A percentile compares a stretch with the other conserved stretches of the same genome.
phyloP scores from a whole-genome alignment of 1,140 invertebrate species.

The Hormaphis cornu region DNA sequence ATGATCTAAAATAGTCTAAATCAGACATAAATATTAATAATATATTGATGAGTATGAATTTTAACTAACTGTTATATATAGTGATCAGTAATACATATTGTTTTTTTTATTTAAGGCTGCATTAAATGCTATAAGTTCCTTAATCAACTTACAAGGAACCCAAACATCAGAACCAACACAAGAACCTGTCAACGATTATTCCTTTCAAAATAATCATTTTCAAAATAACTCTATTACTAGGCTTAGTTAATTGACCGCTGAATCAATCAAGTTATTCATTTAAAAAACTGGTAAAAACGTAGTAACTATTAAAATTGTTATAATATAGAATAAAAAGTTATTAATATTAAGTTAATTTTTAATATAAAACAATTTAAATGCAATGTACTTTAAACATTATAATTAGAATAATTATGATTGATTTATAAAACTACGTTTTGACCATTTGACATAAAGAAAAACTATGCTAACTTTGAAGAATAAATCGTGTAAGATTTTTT shows the following conservation, averaged over 20 bases:
- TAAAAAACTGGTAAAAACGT: conserved; percentile 22
- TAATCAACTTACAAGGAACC: conserved; percentile 5
- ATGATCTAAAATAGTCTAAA: no score
- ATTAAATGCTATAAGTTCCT: conserved; percentile 18
- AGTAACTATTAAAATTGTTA: neutral
- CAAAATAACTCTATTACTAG: conserved; percentile 18
- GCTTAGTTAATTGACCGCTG: neutral
- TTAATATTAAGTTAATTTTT: neutral
- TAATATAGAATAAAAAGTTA: neutral
- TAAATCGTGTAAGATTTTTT: neutral
- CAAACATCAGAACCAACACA: neutral
- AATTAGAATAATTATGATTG: neutral
- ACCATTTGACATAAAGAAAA: conserved; percentile 5
- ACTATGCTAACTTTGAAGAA: neutral
- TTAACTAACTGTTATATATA: no score
- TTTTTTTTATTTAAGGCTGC: conserved; percentile 22
- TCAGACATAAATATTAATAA: no score
- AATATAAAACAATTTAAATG: neutral
- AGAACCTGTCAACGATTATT: neutral
- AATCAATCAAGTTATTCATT: neutral
- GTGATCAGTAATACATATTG: neutral
- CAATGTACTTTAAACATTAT: neutral
- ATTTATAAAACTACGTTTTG: conserved; percentile 17
- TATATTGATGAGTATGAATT: no score
- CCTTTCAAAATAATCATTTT: conserved; percentile 14